Base-by-base conservation (phyloP, 2,888 invertebrate genomes). In the Diarsia rubi region DNA sequence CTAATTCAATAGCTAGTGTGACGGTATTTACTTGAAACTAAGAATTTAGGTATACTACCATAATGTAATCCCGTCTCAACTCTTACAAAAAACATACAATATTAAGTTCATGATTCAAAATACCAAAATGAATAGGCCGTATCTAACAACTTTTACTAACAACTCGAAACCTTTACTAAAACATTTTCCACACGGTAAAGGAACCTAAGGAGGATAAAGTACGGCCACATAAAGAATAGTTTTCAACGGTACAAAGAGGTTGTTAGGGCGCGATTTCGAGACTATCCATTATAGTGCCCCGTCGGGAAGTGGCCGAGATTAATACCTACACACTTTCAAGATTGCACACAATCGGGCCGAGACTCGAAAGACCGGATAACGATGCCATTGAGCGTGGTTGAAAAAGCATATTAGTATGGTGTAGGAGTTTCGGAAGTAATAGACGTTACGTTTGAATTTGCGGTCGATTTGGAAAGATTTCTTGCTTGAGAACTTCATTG, bases 281-380 rank as follows among this genome's bases (percentile, higher is more conserved):
- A 81, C 90, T 84, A 92, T 92, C 91, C 88, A 90, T 92, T 93
- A 91, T 79, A 90, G 85, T 81, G 72, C 84, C 85, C 90, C 89
- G 86, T 77, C 77, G 91, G 90, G 90, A 88, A 87, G 83, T 80
- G 78, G 79, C 83, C 84, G 79, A 86, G 89, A 91, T 91, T 91
- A 92, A 91, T 91, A 86, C 37, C 37, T 37, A 37, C 88, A 80
- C 82, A 75, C 80, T 83, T 62, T 66, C 71, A 79, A 79, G 79
- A 81, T 87, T 83, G 83, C 73, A 60, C 75, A 84, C 82, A 74
- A 68, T 67, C 62, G 68, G 64, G 73, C 14, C 16, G 70, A 68
- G 71, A 64, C 47, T 54, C 54, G 59, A 73, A 86, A 77, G 70
- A 69, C 60, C 75, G 74, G 69, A 76, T 84, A 79, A 85, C 76